phyloP scores from a whole-genome alignment of 2,888 invertebrate species.

The Melieria picta region DNA sequence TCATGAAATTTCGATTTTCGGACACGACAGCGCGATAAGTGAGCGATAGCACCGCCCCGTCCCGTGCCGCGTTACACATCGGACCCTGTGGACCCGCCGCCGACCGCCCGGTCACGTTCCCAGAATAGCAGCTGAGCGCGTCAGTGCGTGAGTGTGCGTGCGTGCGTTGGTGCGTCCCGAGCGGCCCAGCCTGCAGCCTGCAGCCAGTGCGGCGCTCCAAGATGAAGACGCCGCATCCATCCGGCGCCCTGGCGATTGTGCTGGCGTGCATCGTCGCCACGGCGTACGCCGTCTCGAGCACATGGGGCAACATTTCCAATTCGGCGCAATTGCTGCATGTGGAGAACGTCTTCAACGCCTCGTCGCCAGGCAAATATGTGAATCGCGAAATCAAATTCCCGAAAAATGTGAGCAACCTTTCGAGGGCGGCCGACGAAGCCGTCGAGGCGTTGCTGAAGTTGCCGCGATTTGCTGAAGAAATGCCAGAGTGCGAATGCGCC shows the following conservation, averaged over 20 bases:
- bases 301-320: conserved; percentile 61
- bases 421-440: too few species aligned
- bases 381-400: conserved; percentile 59
- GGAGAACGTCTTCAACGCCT: conserved; percentile 57
- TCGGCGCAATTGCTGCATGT: conserved; percentile 59
- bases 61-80: too few species aligned
- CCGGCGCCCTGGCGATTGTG: conserved; percentile 37
- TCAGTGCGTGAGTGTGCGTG: too few species aligned
- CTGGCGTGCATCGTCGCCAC: conserved; percentile 47
- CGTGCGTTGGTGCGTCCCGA: too few species aligned
- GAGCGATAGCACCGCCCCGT: too few species aligned
- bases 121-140: too few species aligned
- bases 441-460: background rate
- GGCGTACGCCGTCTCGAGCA: conserved; percentile 56
- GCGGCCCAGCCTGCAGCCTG: too few species aligned
- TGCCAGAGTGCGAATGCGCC: background rate
- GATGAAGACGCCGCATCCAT: conserved; percentile 13
- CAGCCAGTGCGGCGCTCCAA: background rate
- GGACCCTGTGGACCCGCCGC: too few species aligned
- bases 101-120: too few species aligned
- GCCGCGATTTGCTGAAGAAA: conserved; percentile 1
- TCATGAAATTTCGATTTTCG: too few species aligned
- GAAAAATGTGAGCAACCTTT: conserved; percentile 55
- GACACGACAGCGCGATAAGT: too few species aligned
- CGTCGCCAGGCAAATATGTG: conserved; percentile 58